These are phyloP conservation scores for Diarsia dahlii DNA, from an alignment of 2,888 invertebrate genomes.

Conservation along the genomic window DNA sequence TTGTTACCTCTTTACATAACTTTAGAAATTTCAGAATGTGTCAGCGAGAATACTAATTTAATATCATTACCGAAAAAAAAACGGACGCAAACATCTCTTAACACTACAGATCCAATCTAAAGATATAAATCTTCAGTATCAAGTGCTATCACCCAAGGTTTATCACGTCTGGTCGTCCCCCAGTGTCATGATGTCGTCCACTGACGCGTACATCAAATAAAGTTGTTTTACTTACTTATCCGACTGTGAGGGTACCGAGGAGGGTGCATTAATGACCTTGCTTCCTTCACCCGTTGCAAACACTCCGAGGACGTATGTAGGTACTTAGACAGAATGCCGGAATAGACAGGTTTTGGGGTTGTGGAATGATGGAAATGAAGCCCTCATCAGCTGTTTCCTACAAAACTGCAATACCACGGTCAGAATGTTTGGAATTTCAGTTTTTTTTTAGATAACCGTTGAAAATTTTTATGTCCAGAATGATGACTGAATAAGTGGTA, in stretches of 20 bases:
- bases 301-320: conserved; percentile 68
- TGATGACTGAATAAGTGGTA: too few species aligned
- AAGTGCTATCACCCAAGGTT: conserved; percentile 66
- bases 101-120: background rate
- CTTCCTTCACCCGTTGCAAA: conserved; percentile 67
- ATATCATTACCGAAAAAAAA: too few species aligned
- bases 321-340: conserved; percentile 57
- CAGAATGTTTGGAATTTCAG: too few species aligned
- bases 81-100: background rate
- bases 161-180: conserved; percentile 76
- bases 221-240: conserved; percentile 90
- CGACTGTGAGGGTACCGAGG: conserved; percentile 72
- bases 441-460: too few species aligned
- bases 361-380: conserved; percentile 14
- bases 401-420: too few species aligned
- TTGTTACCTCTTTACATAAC: too few species aligned
- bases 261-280: conserved; percentile 89
- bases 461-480: too few species aligned
- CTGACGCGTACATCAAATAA: conserved; percentile 88
- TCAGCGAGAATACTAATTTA: too few species aligned
- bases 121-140: conserved; percentile 32
- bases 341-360: conserved; percentile 66
- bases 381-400: background rate
- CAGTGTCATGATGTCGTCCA: conserved; percentile 78
- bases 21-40: too few species aligned